phyloP scores from a whole-genome alignment of 92 coral and sea anemone genomes.

The Pocillopora grandis region DNA sequence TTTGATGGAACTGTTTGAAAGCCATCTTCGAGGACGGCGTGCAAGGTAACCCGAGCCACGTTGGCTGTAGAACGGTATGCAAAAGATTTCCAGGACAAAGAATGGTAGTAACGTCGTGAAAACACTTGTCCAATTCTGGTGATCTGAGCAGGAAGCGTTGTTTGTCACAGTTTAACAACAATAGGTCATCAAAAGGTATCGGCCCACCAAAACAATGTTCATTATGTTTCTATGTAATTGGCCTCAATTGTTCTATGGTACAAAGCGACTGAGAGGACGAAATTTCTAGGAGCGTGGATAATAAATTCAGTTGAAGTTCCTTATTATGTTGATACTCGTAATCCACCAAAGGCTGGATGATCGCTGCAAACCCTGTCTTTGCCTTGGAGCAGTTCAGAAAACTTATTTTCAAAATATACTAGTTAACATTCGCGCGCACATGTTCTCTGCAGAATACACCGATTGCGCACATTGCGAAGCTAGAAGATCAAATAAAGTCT shows the following conservation, averaged over 20 bases:
- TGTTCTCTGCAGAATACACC: no score
- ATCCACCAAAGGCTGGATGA: constrained; percentile 27
- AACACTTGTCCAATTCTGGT: constrained; percentile 7
- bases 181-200: not conserved
- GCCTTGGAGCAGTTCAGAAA: no score
- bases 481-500: not conserved
- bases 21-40: not conserved
- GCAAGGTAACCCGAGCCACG: not conserved
- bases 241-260: constrained; percentile 23
- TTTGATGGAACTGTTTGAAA: not conserved
- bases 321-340: constrained; percentile 13
- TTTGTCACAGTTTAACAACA: constrained; percentile 15
- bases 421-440: no score
- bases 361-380: constrained; percentile 2
- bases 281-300: constrained; percentile 29
- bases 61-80: not conserved
- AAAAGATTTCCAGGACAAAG: not conserved
- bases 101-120: constrained; percentile 6
- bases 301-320: constrained; percentile 13
- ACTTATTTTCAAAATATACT: no score
- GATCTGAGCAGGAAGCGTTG: not conserved
- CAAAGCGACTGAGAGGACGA: not conserved
- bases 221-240: constrained; percentile 10
- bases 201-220: constrained; percentile 21
- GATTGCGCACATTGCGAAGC: not conserved